Evolutionary conservation across 2,888 invertebrate species (phyloP), one percentile per base, ranked within the genome.

Genomic region (Drosophila macrospina): DNA sequence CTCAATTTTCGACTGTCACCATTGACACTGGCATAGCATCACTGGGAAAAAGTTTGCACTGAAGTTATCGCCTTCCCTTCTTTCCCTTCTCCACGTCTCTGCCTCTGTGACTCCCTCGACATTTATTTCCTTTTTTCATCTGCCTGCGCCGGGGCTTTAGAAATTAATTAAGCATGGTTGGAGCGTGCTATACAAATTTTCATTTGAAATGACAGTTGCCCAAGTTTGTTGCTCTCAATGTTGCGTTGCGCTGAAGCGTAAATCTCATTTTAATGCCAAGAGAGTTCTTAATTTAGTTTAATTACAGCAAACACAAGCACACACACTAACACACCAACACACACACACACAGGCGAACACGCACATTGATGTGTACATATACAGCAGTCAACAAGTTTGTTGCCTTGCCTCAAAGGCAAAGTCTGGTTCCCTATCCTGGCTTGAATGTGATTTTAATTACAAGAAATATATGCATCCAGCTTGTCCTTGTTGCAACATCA

Each of bases 211-310:
- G 78, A 75, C 75, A 77, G 74, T 75, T 73, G 55, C 56, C 73
- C 72, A 75, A 75, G 74, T 77, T 75, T 68, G 63, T 56, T 74
- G 70, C 70, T 50, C 69, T 71, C 79, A 74, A 66, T 82, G 80
- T 75, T 63, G 56, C 56, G 32, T 50, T 67, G 77, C 73, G 72
- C 80, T 88, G 80, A 78, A 78, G 88, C 88, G 88, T 88, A 88
- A 86, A 88, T 86, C 85, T 88, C 85, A 88, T 86, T 86, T 86
- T 88, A 81, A 88, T 86, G 87, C 85, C 87, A 79, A 86, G 85
- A 78, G 88, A 88, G 88, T 86, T 85, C 87, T 86, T 88, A 84
- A 86, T 86, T 88, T 88, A 81, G 85, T 88, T 88, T 86, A 86
- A 86, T 86, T 86, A 84, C 83, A 62, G 72, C 83, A 79, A 85